Conservation (phyloP, 92 coral and sea anemone genomes). For the Parazoanthus darwini region DNA sequence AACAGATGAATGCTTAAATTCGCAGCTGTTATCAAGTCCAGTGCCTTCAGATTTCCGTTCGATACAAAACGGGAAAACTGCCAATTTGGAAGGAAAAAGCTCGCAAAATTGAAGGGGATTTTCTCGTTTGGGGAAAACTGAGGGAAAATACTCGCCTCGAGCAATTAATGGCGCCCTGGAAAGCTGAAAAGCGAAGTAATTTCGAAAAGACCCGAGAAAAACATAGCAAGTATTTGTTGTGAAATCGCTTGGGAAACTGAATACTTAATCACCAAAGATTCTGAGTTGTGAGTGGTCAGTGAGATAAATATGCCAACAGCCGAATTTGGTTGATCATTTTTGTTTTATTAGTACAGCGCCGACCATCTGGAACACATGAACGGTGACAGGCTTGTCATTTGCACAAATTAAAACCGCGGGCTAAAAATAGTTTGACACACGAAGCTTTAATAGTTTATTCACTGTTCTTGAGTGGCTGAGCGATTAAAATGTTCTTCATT, state of each 20-base stretch:
- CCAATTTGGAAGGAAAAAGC: conserved; percentile 18
- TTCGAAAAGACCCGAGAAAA: conserved; percentile 9
- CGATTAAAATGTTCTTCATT: conserved; percentile 11
- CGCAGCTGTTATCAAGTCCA: conserved; percentile 75
- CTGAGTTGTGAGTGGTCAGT: conserved; percentile 34
- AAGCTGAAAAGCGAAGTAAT: conserved; percentile 28
- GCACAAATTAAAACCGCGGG: conserved; percentile 39
- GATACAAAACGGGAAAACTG: conserved; percentile 48
- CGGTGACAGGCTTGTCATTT: conserved; percentile 39
- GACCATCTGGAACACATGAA: conserved; percentile 43
- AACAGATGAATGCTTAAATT: conserved; percentile 82
- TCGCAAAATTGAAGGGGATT: conserved; percentile 33
- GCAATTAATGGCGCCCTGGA: conserved; percentile 30
- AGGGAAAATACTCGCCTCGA: conserved; percentile 1
- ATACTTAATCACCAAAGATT: conserved; percentile 36
- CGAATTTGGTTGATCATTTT: conserved; percentile 41
- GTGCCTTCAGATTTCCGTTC: conserved; percentile 44
- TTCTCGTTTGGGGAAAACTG: conserved; percentile 31
- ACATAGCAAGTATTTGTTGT: conserved; percentile 45
- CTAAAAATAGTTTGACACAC: conserved; percentile 41
- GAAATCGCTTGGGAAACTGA: conserved; percentile 47
- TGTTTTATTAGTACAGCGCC: conserved; percentile 32
- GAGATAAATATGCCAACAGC: conserved; percentile 43
- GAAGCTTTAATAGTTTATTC: conserved; percentile 10
- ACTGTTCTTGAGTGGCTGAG: background rate